These are phyloP conservation scores for human DNA, from an alignment of 2,113 vertebrate genomes.

Conservation along the genomic window GRCh38 chr18:34988001-34988500, in stretches of 20 bases:
- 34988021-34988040: not conserved
- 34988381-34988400: not conserved
- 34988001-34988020: not conserved
- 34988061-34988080: not conserved
- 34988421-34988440: not conserved
- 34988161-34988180: not conserved
- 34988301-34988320: not conserved
- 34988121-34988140: not conserved
- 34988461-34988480: not conserved
- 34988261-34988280: not conserved
- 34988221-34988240: slow-evolving; percentile 9
- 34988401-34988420: not conserved
- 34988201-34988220: not conserved
- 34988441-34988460: not conserved
- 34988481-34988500: not conserved
- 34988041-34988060: not conserved
- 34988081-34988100: not conserved
- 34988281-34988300: not conserved
- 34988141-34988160: not conserved
- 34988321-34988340: not conserved
- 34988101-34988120: not conserved
- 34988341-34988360: not conserved
- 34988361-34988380: not conserved
- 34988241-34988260: not conserved
- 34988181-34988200: not conserved